Base-by-base conservation (phyloP, 2,888 invertebrate species). In the Ormyrus nitidulus region DNA sequence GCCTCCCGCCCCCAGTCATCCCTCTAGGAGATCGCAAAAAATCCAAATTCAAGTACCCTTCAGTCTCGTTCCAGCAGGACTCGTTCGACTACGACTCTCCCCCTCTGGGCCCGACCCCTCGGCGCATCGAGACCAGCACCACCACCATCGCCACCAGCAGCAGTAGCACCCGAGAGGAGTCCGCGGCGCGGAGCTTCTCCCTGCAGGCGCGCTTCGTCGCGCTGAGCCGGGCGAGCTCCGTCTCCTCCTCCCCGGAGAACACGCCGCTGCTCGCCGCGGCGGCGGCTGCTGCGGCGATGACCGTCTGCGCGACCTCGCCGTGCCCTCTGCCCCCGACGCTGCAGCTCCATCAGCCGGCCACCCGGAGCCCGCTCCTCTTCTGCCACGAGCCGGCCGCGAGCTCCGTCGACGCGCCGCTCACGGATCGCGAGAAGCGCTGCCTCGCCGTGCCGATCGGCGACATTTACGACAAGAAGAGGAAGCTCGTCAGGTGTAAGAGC, bases 391-490 rank as follows among this genome's bases (percentile, higher is more conserved):
- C 53, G 62, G 8, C 13, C 6, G 34, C 34, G n/a, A 62, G 68
- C 53, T 44, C 44, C 5, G 4, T 13, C 13, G 76, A 74, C 11
- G 34, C 82, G 9, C 87, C 86, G 2, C 81, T 90, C 8, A 90
- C 88, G 34, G 90, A 90, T 83, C 86, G 90, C 6, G 90, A 90
- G 78, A 90, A 90, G 68, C 83, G 90, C 81, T 90, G 90, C 75
- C 84, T 90, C 65, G 88, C 89, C 8, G 90, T 90, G 70, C 90
- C 90, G 61, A 90, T 90, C 70, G 89, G 87, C 46, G 89, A 90
- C 81, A 74, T 85, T 49, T 86, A 85, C 61, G 90, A 90, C 78
- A 90, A 89, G 69, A 90, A 90, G 81, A 83, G 89, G 34, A 90
- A 89, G 81, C 83, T 90, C 7, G 79, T 88, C 10, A 85, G 88